Conservation (phyloP, 2,888 invertebrate species). For the Spisula solida region DNA sequence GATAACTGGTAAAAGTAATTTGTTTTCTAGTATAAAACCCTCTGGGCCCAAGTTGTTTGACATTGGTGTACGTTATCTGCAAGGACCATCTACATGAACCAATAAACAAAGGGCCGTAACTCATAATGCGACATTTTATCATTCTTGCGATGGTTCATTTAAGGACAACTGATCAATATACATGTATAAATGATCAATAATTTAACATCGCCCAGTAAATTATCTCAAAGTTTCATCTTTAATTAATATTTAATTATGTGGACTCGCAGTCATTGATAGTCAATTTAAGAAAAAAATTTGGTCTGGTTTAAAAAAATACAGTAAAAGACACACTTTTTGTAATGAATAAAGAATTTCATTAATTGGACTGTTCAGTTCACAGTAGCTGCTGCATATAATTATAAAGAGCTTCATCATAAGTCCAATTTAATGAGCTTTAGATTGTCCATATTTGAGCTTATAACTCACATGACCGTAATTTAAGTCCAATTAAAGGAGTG, state of each 20-base stretch:
- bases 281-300: too few species aligned
- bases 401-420: too few species aligned
- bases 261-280: neutral
- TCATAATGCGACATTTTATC: neutral
- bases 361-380: too few species aligned
- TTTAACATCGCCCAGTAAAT: slow-evolving; percentile 7
- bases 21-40: neutral
- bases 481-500: too few species aligned
- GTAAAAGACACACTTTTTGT: too few species aligned
- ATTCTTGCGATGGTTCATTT: neutral
- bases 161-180: slow-evolving; percentile 1
- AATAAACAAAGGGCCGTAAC: slow-evolving; percentile 18
- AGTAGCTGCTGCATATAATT: too few species aligned
- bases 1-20: slow-evolving; percentile 12
- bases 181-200: neutral
- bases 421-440: too few species aligned
- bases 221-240: neutral
- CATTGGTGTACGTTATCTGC: neutral
- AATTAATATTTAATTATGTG: neutral
- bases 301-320: too few species aligned
- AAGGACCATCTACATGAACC: neutral
- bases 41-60: neutral
- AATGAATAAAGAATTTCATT: too few species aligned
- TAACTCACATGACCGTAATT: too few species aligned
- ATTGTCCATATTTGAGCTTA: too few species aligned